Evolutionary conservation across 2,797 vertebrate genomes (phyloP), one percentile per base, ranked within the genome.

Genomic region (Cercopithecus mitis): DNA sequence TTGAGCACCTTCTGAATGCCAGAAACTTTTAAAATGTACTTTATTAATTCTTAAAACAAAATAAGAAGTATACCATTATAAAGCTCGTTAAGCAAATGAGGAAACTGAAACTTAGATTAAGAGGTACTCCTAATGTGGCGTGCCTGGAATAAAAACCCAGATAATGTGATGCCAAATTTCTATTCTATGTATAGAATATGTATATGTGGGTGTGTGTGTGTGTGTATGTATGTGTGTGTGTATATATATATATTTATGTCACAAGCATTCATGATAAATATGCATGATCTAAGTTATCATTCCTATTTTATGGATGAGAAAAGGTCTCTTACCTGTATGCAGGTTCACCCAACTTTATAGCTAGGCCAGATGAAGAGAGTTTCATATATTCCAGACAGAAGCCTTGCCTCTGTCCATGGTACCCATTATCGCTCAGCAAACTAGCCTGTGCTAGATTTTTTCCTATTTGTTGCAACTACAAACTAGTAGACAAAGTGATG

Each of bases 41-140:
- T 92, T 39, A 79, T 45, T 96, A 47, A 82, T 30, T 36, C 8
- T 64, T 90, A 88, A 84, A 79, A 67, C 30, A 85, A 88, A 64
- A 61, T 30, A 83, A 57, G 22, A 88, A 33, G 4, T 14, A 50
- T 50, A 4, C 3, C 24, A 77, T 45, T 50, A n/a, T 57, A 41
- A 36, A 24, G 9, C 39, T 5, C 39, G 58, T 47, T 89, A 72
- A 45, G 75, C 45, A 47, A 33, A 55, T 11, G 36, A 90, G 41
- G 8, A 83, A 72, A 81, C 7, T 17, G 4, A 83, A 67, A 55
- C 24, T 73, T 91, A 57, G 41, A 67, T 81, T 57, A 57, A 84
- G 30, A 92, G 12, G 57, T 77, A 11, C 11, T 85, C 41, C 11
- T 4, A 92, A 33, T 55, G 5, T 50, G 9, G 20, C 19, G 0